phyloP scores from a whole-genome alignment of 2,888 invertebrate species.

The Thera britannica region DNA sequence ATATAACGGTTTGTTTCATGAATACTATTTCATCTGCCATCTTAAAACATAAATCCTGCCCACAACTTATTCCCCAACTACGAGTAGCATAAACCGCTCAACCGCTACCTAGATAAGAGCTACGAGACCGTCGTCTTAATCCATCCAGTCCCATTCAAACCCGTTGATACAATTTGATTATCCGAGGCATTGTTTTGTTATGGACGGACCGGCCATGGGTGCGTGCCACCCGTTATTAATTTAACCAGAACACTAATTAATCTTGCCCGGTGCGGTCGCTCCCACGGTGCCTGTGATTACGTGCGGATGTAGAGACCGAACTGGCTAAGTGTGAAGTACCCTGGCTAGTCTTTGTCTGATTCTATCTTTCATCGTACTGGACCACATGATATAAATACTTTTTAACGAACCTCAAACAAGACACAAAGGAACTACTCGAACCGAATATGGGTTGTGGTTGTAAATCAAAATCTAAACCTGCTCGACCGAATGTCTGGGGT shows the following conservation, averaged over 20 bases:
- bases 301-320: conserved; percentile 49
- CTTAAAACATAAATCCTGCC: conserved; percentile 6
- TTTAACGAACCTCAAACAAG: too few relatives aligned
- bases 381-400: background rate
- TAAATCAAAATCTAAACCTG: background rate
- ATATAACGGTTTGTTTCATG: background rate
- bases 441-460: background rate
- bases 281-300: conserved; percentile 60
- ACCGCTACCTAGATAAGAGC: conserved; percentile 32
- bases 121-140: conserved; percentile 44
- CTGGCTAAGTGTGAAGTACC: conserved; percentile 36
- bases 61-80: conserved; percentile 7
- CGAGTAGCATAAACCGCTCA: background rate
- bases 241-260: conserved; percentile 80
- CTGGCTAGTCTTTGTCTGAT: background rate
- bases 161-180: conserved; percentile 61
- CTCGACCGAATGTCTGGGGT: background rate
- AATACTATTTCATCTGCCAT: conserved; percentile 4
- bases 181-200: conserved; percentile 52
- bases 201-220: conserved; percentile 53
- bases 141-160: conserved; percentile 49
- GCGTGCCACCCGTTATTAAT: conserved; percentile 77
- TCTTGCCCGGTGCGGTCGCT: conserved; percentile 74
- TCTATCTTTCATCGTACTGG: background rate
- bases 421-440: too few relatives aligned